These are phyloP conservation scores for Procambarus clarkii DNA, from an alignment of 1,140 invertebrate genomes.

Conservation along the genomic window DNA sequence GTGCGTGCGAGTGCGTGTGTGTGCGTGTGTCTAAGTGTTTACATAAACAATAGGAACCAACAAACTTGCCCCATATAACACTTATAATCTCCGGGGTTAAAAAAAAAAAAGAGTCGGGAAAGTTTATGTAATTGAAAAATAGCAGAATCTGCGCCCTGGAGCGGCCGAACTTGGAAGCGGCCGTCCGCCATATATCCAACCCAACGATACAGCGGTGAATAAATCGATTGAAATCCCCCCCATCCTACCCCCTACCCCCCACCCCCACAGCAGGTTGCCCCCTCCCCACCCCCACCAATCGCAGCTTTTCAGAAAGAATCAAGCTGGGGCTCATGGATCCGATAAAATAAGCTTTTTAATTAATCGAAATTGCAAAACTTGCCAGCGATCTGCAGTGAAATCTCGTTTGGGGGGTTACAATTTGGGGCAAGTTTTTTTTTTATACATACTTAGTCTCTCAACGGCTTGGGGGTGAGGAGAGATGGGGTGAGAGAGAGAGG, in stretches of 20 bases:
- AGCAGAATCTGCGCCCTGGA: too few species aligned
- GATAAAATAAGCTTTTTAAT: constrained; percentile 68
- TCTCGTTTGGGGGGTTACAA: constrained; percentile 61
- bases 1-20: too few species aligned
- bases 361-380: constrained; percentile 68
- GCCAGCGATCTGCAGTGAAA: constrained; percentile 57
- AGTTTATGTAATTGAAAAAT: too few species aligned
- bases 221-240: neutral
- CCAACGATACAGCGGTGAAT: neutral
- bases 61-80: too few species aligned
- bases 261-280: too few species aligned
- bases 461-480: constrained; percentile 15
- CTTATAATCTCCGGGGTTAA: too few species aligned
- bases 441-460: constrained; percentile 65
- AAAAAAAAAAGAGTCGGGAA: neutral
- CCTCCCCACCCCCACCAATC: constrained; percentile 31
- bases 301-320: constrained; percentile 41
- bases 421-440: constrained; percentile 53
- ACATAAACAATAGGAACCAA: too few species aligned
- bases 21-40: too few species aligned
- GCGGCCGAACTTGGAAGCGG: too few species aligned
- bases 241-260: too few species aligned
- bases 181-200: neutral
- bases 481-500: neutral
- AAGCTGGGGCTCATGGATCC: constrained; percentile 37